These are phyloP conservation scores for Lagorchestes hirsutus DNA, from an alignment of 2,797 vertebrate genomes.

Conservation along the genomic window DNA sequence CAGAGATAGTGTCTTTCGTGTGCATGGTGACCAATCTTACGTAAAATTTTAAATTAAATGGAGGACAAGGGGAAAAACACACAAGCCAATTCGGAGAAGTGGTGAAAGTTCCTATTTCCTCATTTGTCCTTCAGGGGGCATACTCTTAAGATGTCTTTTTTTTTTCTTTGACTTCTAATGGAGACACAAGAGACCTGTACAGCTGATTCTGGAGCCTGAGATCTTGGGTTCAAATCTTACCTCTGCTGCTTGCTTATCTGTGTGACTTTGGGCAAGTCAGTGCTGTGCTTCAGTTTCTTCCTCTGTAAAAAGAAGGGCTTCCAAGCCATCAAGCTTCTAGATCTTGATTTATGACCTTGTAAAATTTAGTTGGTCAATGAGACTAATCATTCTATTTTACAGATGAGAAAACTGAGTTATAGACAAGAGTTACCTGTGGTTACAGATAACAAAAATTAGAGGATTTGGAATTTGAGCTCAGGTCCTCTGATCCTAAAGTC, in stretches of 20 bases:
- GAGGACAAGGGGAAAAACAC: background rate
- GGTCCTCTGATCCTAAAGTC: background rate
- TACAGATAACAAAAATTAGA: background rate
- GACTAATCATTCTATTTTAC: background rate
- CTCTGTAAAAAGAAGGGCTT: background rate
- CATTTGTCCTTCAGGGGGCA: background rate
- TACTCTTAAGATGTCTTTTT: background rate
- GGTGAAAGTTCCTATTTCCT: background rate
- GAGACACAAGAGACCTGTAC: background rate
- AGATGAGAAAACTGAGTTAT: background rate
- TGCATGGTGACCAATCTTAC: background rate
- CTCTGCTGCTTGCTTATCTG: background rate
- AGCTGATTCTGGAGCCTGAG: background rate
- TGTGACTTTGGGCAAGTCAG: background rate
- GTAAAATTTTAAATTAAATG: background rate
- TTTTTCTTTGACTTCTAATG: background rate
- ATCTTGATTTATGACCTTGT: background rate
- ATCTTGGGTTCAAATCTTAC: background rate
- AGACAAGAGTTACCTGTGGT: background rate
- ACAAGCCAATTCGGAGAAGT: background rate
- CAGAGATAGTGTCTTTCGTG: background rate
- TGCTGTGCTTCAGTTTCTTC: background rate
- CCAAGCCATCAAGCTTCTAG: background rate
- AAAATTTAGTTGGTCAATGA: background rate
- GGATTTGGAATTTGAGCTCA: background rate